Evolutionary conservation across 2,113 vertebrate species (phyloP).

Genomic region (Gavialis gangeticus): DNA sequence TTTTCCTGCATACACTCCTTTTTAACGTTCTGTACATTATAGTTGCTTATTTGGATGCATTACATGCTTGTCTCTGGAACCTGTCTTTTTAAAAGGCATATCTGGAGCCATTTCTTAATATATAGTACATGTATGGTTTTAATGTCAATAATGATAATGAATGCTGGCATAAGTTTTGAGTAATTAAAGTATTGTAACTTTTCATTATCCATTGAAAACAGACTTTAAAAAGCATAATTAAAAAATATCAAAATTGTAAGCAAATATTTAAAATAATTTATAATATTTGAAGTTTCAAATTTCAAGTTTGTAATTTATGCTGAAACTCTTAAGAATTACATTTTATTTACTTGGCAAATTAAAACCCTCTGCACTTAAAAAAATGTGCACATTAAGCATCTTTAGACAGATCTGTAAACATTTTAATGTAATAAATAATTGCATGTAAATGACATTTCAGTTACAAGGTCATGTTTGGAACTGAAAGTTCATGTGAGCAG

Average conservation of each 20-base stretch:
- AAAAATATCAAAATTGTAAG: not conserved
- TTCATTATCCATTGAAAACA: not conserved
- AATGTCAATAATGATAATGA: not conserved
- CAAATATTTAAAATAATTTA: not conserved
- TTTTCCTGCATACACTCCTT: constrained; percentile 9
- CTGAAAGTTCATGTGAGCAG: not conserved
- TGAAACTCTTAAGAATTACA: not conserved
- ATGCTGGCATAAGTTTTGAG: not conserved
- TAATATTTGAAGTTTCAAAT: not conserved
- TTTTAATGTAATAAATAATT: constrained; percentile 23
- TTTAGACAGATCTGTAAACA: constrained; percentile 24
- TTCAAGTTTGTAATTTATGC: not conserved
- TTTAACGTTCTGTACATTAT: not conserved
- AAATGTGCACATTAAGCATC: not conserved
- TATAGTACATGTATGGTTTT: not conserved
- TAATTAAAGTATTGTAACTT: not conserved
- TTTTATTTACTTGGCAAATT: constrained; percentile 2
- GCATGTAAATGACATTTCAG: not conserved
- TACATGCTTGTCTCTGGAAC: constrained; percentile 13
- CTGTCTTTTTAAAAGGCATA: constrained; percentile 25
- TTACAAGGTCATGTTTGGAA: not conserved
- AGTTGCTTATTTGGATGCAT: constrained; percentile 24
- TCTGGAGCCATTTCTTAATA: constrained; percentile 12
- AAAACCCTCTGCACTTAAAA: not conserved
- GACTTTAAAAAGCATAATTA: no score